Percentiles rank a stretch among this genome's conserved stretches.
These are phyloP conservation scores for Muschampia plurimacula DNA, from an alignment of 2,888 invertebrate species.

Conservation along the genomic window DNA sequence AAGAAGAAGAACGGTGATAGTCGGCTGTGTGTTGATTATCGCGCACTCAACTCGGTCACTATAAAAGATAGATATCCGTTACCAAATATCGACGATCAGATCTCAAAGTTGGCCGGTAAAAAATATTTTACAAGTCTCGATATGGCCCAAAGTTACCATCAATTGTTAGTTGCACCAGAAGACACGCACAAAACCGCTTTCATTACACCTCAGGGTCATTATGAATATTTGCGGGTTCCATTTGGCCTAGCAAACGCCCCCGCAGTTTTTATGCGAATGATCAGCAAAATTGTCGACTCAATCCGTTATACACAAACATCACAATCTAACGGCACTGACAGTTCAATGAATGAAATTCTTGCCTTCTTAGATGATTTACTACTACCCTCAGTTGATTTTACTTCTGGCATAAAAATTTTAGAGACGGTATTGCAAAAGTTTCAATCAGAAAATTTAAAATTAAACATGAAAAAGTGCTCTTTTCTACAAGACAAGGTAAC, in stretches of 20 bases:
- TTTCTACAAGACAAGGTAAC: conserved; percentile 47
- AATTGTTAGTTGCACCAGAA: conserved; percentile 32
- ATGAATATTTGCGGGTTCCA: conserved; percentile 3
- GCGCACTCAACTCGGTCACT: conserved; percentile 36
- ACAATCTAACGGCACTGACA: no score
- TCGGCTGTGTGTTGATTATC: conserved; percentile 14
- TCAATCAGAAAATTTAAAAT: conserved; percentile 42
- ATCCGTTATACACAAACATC: not conserved
- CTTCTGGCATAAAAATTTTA: conserved; percentile 24
- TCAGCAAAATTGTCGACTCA: conserved; percentile 3
- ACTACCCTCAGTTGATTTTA: not conserved
- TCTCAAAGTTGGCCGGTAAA: conserved; percentile 46
- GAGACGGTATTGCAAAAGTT: not conserved
- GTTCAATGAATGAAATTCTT: not conserved
- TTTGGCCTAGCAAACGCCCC: conserved; percentile 17
- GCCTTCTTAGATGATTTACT: conserved; percentile 6
- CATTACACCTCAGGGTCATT: conserved; percentile 1
- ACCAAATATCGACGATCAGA: conserved; percentile 49
- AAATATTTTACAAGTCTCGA: conserved; percentile 47
- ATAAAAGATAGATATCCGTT: conserved; percentile 49
- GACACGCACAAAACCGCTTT: conserved; percentile 9
- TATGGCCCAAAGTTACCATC: conserved; percentile 48
- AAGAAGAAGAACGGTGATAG: conserved; percentile 26
- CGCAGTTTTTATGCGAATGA: conserved; percentile 9
- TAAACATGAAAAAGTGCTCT: conserved; percentile 49